Percentiles rank a stretch among this genome's conserved stretches.
phyloP scores from a whole-genome alignment of 2,113 vertebrate species.

The Orycteropus afer region DNA sequence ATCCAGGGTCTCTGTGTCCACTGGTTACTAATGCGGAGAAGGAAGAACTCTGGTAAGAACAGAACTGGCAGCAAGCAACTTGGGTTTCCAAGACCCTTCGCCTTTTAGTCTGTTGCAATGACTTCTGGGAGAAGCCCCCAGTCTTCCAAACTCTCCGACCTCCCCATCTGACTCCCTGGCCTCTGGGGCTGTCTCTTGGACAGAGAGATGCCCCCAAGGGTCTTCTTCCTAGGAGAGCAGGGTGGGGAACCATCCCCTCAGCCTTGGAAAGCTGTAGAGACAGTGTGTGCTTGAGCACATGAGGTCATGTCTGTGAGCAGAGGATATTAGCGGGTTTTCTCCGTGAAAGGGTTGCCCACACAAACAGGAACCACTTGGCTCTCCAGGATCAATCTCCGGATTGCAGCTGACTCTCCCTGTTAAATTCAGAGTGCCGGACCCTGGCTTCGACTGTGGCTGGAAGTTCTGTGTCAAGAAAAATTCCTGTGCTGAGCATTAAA shows the following conservation, averaged over 20 bases:
- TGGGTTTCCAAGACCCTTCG: neutral
- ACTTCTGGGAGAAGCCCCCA: neutral
- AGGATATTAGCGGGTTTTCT: slow-evolving; percentile 80
- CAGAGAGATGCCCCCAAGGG: neutral
- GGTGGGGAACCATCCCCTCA: slow-evolving; percentile 28
- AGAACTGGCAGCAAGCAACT: neutral
- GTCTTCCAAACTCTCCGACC: neutral
- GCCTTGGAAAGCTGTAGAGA: slow-evolving; percentile 62
- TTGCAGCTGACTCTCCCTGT: slow-evolving; percentile 35
- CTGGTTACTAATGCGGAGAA: neutral
- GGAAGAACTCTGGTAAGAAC: neutral
- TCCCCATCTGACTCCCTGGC: neutral
- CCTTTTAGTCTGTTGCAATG: neutral
- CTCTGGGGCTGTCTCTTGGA: neutral
- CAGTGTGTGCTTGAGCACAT: slow-evolving; percentile 67
- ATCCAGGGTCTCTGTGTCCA: neutral
- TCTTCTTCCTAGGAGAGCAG: slow-evolving; percentile 22
- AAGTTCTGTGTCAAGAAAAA: neutral
- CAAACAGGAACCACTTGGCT: slow-evolving; percentile 73
- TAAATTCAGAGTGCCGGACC: neutral
- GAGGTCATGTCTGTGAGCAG: slow-evolving; percentile 84
- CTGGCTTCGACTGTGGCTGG: neutral
- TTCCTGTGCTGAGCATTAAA: neutral
- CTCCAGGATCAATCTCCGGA: slow-evolving; percentile 34
- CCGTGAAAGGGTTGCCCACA: slow-evolving; percentile 76